These are phyloP conservation scores for Drosophila falleni DNA, from an alignment of 2,888 invertebrate species.

Conservation along the genomic window DNA sequence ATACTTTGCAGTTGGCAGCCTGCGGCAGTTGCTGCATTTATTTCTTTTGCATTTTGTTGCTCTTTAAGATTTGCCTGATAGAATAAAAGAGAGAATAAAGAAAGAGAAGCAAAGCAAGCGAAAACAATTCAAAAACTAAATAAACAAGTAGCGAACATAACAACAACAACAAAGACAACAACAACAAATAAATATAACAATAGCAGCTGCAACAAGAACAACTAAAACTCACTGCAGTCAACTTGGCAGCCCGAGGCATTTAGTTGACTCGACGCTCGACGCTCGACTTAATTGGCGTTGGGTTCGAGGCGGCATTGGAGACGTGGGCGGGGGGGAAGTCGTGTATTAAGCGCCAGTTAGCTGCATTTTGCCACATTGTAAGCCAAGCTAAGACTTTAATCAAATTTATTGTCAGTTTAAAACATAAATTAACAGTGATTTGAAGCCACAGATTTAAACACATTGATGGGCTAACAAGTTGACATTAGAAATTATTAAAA, in stretches of 20 bases:
- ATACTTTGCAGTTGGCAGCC: not conserved
- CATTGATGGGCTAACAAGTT: constrained; percentile 5
- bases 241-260: constrained; percentile 54
- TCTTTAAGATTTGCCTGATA: constrained; percentile 51
- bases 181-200: constrained; percentile 36
- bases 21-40: constrained; percentile 14
- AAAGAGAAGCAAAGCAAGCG: constrained; percentile 30
- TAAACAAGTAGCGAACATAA: constrained; percentile 44
- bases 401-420: not conserved
- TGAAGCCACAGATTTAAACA: constrained; percentile 3
- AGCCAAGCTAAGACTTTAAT: constrained; percentile 12
- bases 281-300: constrained; percentile 66
- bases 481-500: not conserved
- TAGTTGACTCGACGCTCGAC: constrained; percentile 59
- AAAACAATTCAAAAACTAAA: constrained; percentile 49
- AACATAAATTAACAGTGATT: not conserved
- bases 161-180: constrained; percentile 32
- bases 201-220: constrained; percentile 28
- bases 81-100: constrained; percentile 33
- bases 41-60: constrained; percentile 31
- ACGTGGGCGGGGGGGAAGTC: not conserved
- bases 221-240: constrained; percentile 52
- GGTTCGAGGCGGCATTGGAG: constrained; percentile 19
- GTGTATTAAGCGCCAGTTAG: constrained; percentile 13
- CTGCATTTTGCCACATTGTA: constrained; percentile 6